Percentiles rank a stretch among this genome's conserved stretches.
phyloP scores from a whole-genome alignment of 2,113 vertebrate species.

The Chroicocephalus ridibundus region DNA sequence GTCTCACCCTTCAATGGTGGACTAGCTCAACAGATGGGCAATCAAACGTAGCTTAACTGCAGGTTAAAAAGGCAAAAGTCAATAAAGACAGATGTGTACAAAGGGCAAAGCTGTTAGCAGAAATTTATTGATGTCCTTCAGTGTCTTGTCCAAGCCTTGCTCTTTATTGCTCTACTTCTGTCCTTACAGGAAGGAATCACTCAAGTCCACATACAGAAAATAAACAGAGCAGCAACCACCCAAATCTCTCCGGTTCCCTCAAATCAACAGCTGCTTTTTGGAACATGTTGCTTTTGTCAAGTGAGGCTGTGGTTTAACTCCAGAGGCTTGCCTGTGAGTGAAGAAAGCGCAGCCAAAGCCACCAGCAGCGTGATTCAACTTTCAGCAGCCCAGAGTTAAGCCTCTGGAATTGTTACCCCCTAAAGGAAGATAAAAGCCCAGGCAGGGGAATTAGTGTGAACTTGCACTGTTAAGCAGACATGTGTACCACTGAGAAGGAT shows the following conservation, averaged over 20 bases:
- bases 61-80: constrained; percentile 28
- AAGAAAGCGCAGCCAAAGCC: background rate
- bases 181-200: background rate
- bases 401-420: constrained; percentile 23
- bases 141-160: background rate
- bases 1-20: background rate
- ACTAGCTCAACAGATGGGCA: background rate
- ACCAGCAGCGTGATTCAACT: constrained; percentile 33
- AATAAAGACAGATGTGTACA: background rate
- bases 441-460: constrained; percentile 30
- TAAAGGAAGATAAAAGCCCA: constrained; percentile 62
- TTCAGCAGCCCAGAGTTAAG: constrained; percentile 54
- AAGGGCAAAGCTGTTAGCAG: background rate
- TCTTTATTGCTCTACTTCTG: background rate
- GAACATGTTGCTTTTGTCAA: background rate
- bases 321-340: background rate
- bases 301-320: constrained; percentile 7
- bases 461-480: constrained; percentile 28
- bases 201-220: background rate
- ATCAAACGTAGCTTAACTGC: background rate
- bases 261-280: background rate
- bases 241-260: background rate
- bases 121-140: constrained; percentile 16
- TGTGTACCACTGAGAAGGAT: background rate
- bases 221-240: background rate